Base-by-base conservation (phyloP, 2,888 invertebrate species). In the Lottia scabra region DNA sequence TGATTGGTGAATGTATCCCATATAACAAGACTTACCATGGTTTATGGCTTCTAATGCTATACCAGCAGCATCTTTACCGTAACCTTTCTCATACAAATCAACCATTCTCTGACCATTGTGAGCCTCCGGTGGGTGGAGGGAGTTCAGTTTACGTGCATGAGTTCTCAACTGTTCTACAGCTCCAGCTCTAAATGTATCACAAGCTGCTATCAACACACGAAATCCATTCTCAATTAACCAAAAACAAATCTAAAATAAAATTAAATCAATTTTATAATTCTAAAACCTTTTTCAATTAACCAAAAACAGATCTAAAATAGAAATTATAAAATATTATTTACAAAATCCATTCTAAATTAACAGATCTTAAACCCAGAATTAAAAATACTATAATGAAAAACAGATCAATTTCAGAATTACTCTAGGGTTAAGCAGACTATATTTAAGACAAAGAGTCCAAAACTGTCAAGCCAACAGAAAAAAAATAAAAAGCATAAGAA, bases 121-220 rank as follows among this genome's bases (percentile, higher is more conserved):
- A 67, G 92, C 91, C 26, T 92, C 91, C 0, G 94, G 91, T 0
- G 98, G 96, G 90, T 99, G 99, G 74, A 99, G 91, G 10, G 97
- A 96, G 90, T 97, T 98, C 82, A 99, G 92, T 85, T 96, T 96
- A 0, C 95, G 91, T 75, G 94, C 94, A 90, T 99, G 99, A 0
- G 99, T 99, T 56, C 98, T 93, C 80, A 99, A 92, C 89, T 99
- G 99, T 89, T 99, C 99, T 0, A 99, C 99, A 30, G 99, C 99
- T 74, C 99, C 99, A 0, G 99, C 99, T 83, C 99, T 93, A 92
- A 99, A 99, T 63, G 99, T 99, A 91, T 99, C 99, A 89, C 99
- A 99, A 26, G 99, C 99, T 10, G 99, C 99, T 78, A 99, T 98
- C 86, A 99, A 91, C 46, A 99, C 99, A 46, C 95, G 94, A 89